Base-by-base conservation (phyloP, 1,140 invertebrate species). In the Lordiphosa clarofinis region DNA sequence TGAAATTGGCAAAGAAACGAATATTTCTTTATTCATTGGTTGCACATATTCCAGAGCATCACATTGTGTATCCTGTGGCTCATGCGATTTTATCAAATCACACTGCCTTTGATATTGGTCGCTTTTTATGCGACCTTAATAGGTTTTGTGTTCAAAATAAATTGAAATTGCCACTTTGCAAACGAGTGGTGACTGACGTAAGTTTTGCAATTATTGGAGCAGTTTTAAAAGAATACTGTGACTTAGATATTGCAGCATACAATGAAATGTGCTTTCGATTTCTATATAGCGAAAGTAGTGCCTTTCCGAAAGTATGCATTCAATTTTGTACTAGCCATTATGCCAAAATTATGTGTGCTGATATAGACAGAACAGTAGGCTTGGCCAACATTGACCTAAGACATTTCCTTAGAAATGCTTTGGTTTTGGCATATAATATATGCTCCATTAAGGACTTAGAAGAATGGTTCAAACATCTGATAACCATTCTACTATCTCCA, bases 401-500 rank as follows among this genome's bases (percentile, higher is more conserved):
- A 21, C 7, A 15, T n/a, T 43, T 43, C 9, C 8, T 10, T 10
- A 43, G 40, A 24, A 43, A 43, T 21, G 40, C 40, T n/a, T 9
- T 24, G 19, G 40, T 10, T 24, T 15, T n/a, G 13, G 40, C 13
- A 1, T n/a, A 24, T n/a, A 42, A 2, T 10, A 11, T 43, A 43
- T 11, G 10, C 10, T 10, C 6, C 4, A 5, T 43, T 4, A 3
- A 24, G 9, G 40, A 43, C 15, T 43, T 43, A 6, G 40, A 43
- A 43, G 40, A 43, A 10, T 43, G 40, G 10, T 43, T 43, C 8
- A 15, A 43, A n/a, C n/a, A 43, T n/a, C 9, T 43, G 4, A n/a
- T 24, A 21, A 21, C 9, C 1, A 43, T 43, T 43, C 19, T 43
- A 8, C 40, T 28, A 5, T 28, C 24, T 28, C 24, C 24, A 1